A percentile compares a stretch with the other conserved stretches of the same genome.
Conservation (phyloP, 2,888 invertebrate species). For the Aethes cnicana region DNA sequence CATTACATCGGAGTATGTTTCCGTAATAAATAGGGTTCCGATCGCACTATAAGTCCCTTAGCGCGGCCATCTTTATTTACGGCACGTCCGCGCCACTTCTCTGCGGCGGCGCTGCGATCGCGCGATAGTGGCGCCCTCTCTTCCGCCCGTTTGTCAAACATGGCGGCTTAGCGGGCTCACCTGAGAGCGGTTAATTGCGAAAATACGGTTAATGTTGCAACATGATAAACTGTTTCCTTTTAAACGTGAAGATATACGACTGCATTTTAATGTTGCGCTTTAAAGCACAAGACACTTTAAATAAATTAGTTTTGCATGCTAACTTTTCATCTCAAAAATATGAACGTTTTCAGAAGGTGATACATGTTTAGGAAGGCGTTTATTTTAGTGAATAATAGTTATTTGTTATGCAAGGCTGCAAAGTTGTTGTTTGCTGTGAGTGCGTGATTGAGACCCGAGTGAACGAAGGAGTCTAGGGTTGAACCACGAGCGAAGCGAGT, state of each 20-base stretch:
- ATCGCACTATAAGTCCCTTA: constrained; percentile 44
- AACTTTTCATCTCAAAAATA: neutral
- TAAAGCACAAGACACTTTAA: constrained; percentile 20
- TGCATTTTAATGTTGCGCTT: constrained; percentile 44
- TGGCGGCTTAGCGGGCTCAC: constrained; percentile 54
- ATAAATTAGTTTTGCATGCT: constrained; percentile 13
- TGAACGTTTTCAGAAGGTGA: too few relatives aligned
- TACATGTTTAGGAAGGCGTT: too few relatives aligned
- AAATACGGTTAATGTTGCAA: constrained; percentile 66
- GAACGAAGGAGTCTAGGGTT: too few relatives aligned
- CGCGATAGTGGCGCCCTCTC: constrained; percentile 62
- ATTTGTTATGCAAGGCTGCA: too few relatives aligned
- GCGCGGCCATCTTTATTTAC: constrained; percentile 69
- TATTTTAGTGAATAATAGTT: too few relatives aligned
- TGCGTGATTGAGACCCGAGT: too few relatives aligned
- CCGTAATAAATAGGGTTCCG: constrained; percentile 50
- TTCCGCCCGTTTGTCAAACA: constrained; percentile 72
- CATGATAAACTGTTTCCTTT: constrained; percentile 74
- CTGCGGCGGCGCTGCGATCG: constrained; percentile 50
- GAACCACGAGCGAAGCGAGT: too few relatives aligned
- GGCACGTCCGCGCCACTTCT: constrained; percentile 67
- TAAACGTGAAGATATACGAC: constrained; percentile 43
- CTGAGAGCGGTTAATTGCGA: constrained; percentile 71
- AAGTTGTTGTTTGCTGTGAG: too few relatives aligned
- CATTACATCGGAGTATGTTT: constrained; percentile 8